Evolutionary conservation across 30 jellyfish, hydroid and myxozoan species (phyloP).

Genomic region (Clytia hemisphaerica): DNA sequence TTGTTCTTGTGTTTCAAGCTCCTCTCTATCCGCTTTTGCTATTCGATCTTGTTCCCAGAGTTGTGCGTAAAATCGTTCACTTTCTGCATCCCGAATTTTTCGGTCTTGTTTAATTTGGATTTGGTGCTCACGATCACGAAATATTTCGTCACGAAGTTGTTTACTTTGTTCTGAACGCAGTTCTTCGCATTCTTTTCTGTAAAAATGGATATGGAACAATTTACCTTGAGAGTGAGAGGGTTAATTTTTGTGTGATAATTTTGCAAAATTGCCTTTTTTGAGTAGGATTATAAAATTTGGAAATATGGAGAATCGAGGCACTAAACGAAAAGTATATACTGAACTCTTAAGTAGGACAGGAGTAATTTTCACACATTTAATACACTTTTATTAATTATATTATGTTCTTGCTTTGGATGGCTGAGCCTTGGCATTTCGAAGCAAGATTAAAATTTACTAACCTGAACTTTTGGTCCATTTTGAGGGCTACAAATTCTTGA

Average conservation of each 20-base stretch:
- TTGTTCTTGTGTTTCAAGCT: slow-evolving; percentile 47
- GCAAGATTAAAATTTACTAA: background rate
- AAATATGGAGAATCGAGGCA: background rate
- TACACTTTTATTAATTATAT: background rate
- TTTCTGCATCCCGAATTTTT: slow-evolving; percentile 26
- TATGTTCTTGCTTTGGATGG: background rate
- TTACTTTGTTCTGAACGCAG: slow-evolving; percentile 50
- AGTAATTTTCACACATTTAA: background rate
- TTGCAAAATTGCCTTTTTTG: too few species aligned
- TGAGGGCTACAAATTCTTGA: slow-evolving; percentile 52
- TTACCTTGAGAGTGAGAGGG: too few species aligned
- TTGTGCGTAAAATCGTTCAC: slow-evolving; percentile 59
- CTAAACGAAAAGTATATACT: background rate
- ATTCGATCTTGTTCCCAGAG: slow-evolving; percentile 68
- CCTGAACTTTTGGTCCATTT: slow-evolving; percentile 81
- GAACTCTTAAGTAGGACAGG: background rate
- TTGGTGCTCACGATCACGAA: slow-evolving; percentile 59
- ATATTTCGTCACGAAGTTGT: slow-evolving; percentile 56
- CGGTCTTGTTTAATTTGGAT: slow-evolving; percentile 33
- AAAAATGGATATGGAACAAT: too few species aligned
- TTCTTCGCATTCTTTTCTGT: slow-evolving; percentile 81
- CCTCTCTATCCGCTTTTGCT: slow-evolving; percentile 66
- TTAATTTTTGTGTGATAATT: too few species aligned
- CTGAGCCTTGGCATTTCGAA: background rate
- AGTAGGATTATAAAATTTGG: too few species aligned